Evolutionary conservation across 1,140 invertebrate species (phyloP).

Genomic region (Dendrolimus kikuchii): DNA sequence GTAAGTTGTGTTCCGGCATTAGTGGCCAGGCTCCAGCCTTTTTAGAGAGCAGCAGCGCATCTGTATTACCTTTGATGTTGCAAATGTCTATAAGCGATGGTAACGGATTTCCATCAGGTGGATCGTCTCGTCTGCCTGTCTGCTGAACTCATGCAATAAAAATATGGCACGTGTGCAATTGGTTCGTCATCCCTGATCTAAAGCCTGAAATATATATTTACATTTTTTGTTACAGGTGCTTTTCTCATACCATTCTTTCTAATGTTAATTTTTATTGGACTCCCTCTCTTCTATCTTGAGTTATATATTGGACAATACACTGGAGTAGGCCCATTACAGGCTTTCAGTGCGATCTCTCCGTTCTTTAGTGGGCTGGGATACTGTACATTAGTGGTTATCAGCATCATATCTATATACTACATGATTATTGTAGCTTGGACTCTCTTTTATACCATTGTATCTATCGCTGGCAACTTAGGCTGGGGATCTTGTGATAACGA

Average conservation of each 20-base stretch:
- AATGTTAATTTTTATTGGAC: slow-evolving; percentile 83
- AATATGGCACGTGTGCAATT: no score
- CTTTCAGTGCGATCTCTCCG: slow-evolving; percentile 75
- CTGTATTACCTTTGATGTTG: no score
- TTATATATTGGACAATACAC: slow-evolving; percentile 78
- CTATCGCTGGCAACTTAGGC: slow-evolving; percentile 77
- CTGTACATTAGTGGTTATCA: slow-evolving; percentile 82
- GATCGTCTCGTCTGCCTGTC: no score
- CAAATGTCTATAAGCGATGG: no score
- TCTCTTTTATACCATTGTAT: slow-evolving; percentile 82
- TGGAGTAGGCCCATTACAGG: slow-evolving; percentile 73
- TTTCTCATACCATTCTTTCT: slow-evolving; percentile 87
- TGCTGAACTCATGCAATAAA: no score
- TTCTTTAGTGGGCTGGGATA: slow-evolving; percentile 78
- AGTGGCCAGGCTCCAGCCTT: no score
- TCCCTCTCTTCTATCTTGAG: slow-evolving; percentile 84
- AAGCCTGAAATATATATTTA: not conserved
- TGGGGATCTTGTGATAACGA: slow-evolving; percentile 79
- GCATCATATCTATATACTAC: slow-evolving; percentile 86
- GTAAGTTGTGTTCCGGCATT: no score
- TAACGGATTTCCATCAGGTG: no score
- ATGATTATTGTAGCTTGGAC: slow-evolving; percentile 89
- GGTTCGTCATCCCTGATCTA: no score
- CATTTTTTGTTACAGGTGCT: slow-evolving; percentile 76
- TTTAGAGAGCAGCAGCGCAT: no score